Evolutionary conservation across 2,797 vertebrate genomes (phyloP), one percentile per base, ranked within the genome.

Genomic region (Rhinichthys osculus): DNA sequence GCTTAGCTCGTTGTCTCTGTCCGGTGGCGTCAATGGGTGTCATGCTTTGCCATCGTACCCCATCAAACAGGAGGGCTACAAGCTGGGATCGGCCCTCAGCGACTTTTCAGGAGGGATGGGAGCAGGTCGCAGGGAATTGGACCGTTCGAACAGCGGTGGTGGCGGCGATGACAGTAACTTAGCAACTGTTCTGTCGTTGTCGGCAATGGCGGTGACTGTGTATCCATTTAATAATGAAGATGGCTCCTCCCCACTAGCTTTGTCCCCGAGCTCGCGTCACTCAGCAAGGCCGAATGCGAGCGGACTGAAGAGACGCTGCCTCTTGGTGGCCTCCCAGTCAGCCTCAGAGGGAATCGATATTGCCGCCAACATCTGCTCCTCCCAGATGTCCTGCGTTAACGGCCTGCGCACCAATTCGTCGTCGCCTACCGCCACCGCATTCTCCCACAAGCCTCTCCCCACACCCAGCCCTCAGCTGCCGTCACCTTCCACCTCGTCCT

Each of bases 21-120:
- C 86, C 27, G 86, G 91, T 76, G 91, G 92, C 85, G 89, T 95
- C 92, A 96, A 95, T 84, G 93, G 95, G 74, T 87, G 91, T 47
- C 86, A 83, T 83, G 92, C 95, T 71, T 67, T 72, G 91, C 95
- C 82, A 88, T 95, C 1, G 88, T 97, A 97, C 90, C 93, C 94
- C 59, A 96, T 99, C 95, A 99, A 99, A 92, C 97, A 98, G 91
- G 98, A 99, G 93, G 95, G 94, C 88, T 98, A 96, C 93, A 96
- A 96, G 87, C 92, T 94, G 90, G 87, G 95, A 83, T 90, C 92
- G 87, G 89, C 62, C 72, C 87, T 89, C 83, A 72, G 57, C n/a
- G 14, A 44, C 92, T 87, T 38, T 95, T 90, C 89, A 90, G 9
- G 92, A 59, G 0, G 92, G 92, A 80, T 92, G 94, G 87, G 94